Evolutionary conservation across 2,113 vertebrate genomes (phyloP).

Genomic region (Mola mola): DNA sequence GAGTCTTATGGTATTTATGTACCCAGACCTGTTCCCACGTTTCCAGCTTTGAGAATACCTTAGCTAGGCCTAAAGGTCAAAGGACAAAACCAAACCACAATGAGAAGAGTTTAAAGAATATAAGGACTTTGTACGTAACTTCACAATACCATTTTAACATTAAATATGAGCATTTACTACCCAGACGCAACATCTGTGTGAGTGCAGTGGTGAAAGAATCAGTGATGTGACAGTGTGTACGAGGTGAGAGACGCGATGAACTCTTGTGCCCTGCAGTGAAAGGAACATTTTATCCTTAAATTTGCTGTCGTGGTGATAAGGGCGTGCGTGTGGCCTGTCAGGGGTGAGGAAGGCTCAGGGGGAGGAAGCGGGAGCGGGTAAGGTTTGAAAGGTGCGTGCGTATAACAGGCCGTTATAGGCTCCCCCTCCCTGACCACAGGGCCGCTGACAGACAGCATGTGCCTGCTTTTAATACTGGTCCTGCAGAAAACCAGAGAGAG

Average conservation of each 20-base stretch:
- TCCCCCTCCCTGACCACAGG: slow-evolving; percentile 76
- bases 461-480: slow-evolving; percentile 68
- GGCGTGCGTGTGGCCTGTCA: slow-evolving; percentile 11
- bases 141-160: not conserved
- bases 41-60: not conserved
- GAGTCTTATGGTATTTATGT: not conserved
- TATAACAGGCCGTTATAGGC: slow-evolving; percentile 75
- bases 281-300: slow-evolving; percentile 30
- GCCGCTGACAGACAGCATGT: slow-evolving; percentile 66
- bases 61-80: slow-evolving; percentile 51
- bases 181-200: not conserved
- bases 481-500: slow-evolving; percentile 75
- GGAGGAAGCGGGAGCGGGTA: slow-evolving; percentile 63
- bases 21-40: too few relatives aligned
- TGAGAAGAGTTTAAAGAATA: not conserved
- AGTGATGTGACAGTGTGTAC: slow-evolving; percentile 1
- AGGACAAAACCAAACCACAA: not conserved
- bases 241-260: not conserved
- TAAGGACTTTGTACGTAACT: not conserved
- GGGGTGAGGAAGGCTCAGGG: slow-evolving; percentile 28
- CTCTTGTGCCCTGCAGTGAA: slow-evolving; percentile 15
- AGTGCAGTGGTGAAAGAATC: not conserved
- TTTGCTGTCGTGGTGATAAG: slow-evolving; percentile 51
- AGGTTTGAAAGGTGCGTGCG: slow-evolving; percentile 68
- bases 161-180: not conserved